Evolutionary conservation across 2,888 invertebrate genomes (phyloP).

Genomic region (Amphimallon solstitiale): DNA sequence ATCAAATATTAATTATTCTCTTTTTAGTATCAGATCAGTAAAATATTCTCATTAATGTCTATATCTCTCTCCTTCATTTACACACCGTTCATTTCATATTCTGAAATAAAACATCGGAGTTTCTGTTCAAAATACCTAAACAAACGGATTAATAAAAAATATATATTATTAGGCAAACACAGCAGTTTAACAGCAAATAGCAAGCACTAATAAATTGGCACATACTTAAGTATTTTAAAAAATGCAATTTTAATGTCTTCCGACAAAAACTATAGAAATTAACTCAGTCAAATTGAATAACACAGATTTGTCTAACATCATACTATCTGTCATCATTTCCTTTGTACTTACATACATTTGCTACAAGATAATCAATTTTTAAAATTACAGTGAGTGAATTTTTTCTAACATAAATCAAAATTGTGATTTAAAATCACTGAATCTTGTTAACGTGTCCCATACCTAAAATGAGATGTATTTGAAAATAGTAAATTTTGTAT

Average conservation of each 20-base stretch:
- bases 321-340: background rate
- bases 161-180: background rate
- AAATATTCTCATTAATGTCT: slow-evolving; percentile 26
- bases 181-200: slow-evolving; percentile 6
- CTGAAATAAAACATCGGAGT: background rate
- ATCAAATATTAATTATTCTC: slow-evolving; percentile 22
- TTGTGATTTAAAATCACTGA: background rate
- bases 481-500: slow-evolving; percentile 15
- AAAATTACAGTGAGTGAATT: background rate
- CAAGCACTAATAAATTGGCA: slow-evolving; percentile 16
- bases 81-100: background rate
- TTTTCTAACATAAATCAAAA: background rate
- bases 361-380: background rate
- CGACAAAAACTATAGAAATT: slow-evolving; percentile 2
- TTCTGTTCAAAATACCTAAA: background rate
- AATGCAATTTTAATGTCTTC: slow-evolving; percentile 14
- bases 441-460: no score
- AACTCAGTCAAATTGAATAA: slow-evolving; percentile 2
- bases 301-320: background rate
- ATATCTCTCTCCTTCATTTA: slow-evolving; percentile 36
- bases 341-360: slow-evolving; percentile 17
- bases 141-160: background rate
- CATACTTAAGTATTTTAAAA: background rate
- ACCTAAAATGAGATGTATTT: background rate
- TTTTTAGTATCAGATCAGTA: slow-evolving; percentile 21